phyloP scores from a whole-genome alignment of 2,113 vertebrate species.

The Azemiops feae region DNA sequence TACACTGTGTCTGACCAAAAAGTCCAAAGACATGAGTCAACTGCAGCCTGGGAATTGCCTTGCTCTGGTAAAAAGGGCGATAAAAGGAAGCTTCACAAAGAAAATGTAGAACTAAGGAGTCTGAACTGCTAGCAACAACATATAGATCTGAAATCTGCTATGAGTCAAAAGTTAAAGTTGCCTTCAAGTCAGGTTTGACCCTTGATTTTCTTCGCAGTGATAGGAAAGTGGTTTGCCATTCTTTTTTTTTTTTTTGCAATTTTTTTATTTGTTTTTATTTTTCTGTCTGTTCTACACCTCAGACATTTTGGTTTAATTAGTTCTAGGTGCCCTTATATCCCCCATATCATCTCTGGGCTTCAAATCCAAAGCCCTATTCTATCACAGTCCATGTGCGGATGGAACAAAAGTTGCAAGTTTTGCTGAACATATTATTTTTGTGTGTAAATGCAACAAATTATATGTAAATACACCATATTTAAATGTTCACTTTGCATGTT shows the following conservation, averaged over 20 bases:
- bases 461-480: neutral
- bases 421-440: neutral
- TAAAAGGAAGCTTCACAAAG: neutral
- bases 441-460: neutral
- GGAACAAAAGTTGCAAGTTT: neutral
- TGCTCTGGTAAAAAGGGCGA: neutral
- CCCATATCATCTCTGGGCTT: neutral
- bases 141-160: neutral
- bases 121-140: neutral
- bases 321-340: neutral
- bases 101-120: neutral
- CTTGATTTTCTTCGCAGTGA: neutral
- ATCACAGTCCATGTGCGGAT: neutral
- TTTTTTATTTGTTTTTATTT: neutral
- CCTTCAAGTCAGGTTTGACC: neutral
- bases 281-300: neutral
- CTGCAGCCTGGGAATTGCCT: conserved; percentile 8
- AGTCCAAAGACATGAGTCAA: conserved; percentile 1
- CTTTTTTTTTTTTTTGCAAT: neutral
- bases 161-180: neutral
- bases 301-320: neutral
- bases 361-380: neutral
- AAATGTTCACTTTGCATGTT: neutral
- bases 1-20: neutral
- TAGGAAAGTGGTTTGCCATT: neutral